Evolutionary conservation across 2,113 vertebrate species (phyloP).

Genomic region (Cavia aperea): DNA sequence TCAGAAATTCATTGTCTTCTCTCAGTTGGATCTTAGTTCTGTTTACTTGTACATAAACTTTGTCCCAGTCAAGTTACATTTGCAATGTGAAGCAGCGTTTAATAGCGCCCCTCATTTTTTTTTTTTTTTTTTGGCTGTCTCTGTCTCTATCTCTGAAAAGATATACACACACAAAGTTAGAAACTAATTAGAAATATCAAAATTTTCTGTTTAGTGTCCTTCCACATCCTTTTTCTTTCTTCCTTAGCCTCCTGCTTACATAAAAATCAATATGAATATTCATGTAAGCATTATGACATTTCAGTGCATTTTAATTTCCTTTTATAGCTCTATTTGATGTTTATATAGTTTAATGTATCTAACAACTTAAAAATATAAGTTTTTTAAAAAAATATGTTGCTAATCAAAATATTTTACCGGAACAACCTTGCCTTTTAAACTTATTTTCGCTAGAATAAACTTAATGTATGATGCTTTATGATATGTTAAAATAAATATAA

Average conservation of each 20-base stretch:
- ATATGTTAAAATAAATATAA: background rate
- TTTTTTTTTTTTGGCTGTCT: background rate
- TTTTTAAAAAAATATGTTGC: slow-evolving; percentile 46
- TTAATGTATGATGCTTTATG: slow-evolving; percentile 6
- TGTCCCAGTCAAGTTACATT: background rate
- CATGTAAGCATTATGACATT: slow-evolving; percentile 27
- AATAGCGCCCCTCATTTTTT: background rate
- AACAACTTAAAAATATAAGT: slow-evolving; percentile 39
- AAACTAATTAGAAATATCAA: no score
- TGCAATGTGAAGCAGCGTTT: background rate
- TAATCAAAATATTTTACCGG: slow-evolving; percentile 37
- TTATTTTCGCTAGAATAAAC: slow-evolving; percentile 45
- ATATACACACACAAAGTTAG: no score
- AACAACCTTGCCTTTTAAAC: slow-evolving; percentile 24
- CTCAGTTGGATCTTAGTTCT: background rate
- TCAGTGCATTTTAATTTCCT: slow-evolving; percentile 41
- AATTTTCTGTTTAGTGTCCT: background rate
- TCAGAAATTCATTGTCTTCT: background rate
- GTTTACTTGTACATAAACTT: background rate
- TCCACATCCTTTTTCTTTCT: background rate
- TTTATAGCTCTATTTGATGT: slow-evolving; percentile 45
- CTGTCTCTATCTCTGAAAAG: background rate
- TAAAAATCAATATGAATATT: slow-evolving; percentile 36
- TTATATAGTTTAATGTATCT: slow-evolving; percentile 40
- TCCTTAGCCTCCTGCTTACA: background rate